Base-by-base conservation (phyloP, 2,113 vertebrate genomes). In the Ophthalmolycus amberensis region DNA sequence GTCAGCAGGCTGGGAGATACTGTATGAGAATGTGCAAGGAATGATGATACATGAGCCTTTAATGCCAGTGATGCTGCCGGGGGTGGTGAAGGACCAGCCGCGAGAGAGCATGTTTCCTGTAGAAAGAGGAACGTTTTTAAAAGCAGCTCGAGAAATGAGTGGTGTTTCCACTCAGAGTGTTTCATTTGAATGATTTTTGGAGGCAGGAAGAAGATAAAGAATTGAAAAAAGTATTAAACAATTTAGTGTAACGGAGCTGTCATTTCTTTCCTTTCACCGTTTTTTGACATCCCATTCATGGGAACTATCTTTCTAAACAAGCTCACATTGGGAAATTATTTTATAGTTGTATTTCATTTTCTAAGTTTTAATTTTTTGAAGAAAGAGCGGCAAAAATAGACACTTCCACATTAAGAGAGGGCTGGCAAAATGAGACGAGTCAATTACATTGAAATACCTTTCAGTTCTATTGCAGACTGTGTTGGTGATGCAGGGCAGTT, bases 41-140 rank as follows among this genome's bases (percentile, higher is more conserved):
- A 94, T 88, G 18, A 88, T 54, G 22, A 93, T 48, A 64, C 93
- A 93, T 34, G 93, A 93, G 16, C 90, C 90, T 90, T 38, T 91
- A 20, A 93, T n/a, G 20, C 91, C 92, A 15, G 75, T 84, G 59
- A 92, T 72, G 27, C 72, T 86, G 37, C 22, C 1, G 32, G 93
- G 91, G n/a, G 89, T 85, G 22, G 79, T 84, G 84, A 92, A 90
- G n/a, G 83, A 86, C 93, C 93, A 94, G 65, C 79, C 88, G 3
- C 73, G 85, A 34, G 9, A 77, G 6, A 79, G 67, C 85, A 93
- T 89, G 63, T 84, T 88, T 75, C 85, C 93, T 94, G 73, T 16
- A 34, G 74, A 73, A 62, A 74, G 9, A 74, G 44, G 52, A 65
- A 56, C 5, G 1, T 69, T 67, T 77, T 58, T n/a, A 37, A 9